A percentile compares a stretch with the other conserved stretches of the same genome.
Conservation (phyloP, 2,113 vertebrate genomes). For the Ameiurus melas region DNA sequence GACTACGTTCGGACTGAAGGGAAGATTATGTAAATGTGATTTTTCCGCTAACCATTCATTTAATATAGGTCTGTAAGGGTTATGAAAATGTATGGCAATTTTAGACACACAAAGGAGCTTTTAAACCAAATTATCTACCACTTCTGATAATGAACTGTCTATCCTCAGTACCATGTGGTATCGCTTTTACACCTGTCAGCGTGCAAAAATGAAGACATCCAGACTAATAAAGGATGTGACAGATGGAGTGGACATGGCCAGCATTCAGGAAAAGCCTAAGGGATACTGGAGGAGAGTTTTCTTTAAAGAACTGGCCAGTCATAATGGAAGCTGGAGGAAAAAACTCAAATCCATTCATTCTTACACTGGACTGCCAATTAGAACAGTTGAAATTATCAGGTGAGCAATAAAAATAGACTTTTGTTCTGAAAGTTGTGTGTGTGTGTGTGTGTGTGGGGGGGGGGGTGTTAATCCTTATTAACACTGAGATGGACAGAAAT, state of each 20-base stretch:
- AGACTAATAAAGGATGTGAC: constrained; percentile 53
- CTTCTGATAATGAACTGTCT: constrained; percentile 23
- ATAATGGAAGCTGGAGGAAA: constrained; percentile 65
- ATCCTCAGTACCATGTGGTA: constrained; percentile 79
- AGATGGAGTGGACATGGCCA: constrained; percentile 45
- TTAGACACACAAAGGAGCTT: background rate
- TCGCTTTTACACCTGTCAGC: constrained; percentile 69
- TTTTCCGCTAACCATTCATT: background rate
- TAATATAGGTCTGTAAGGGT: background rate
- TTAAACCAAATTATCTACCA: constrained; percentile 9
- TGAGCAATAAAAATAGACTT: constrained; percentile 45
- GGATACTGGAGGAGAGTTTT: constrained; percentile 84
- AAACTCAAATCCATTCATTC: constrained; percentile 69
- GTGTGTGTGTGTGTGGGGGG: too few species aligned
- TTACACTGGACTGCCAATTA: constrained; percentile 77
- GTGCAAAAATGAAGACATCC: constrained; percentile 56
- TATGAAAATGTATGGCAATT: constrained; percentile 13
- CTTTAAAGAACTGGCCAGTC: constrained; percentile 68
- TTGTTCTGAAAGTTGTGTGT: background rate
- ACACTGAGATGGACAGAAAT: background rate
- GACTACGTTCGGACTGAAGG: background rate
- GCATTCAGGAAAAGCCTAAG: constrained; percentile 59
- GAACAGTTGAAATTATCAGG: constrained; percentile 75
- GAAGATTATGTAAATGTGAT: constrained; percentile 14
- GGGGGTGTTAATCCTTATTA: background rate